Evolutionary conservation across 2,888 invertebrate genomes (phyloP), one percentile per base, ranked within the genome.

Genomic region (Acronicta alni): DNA sequence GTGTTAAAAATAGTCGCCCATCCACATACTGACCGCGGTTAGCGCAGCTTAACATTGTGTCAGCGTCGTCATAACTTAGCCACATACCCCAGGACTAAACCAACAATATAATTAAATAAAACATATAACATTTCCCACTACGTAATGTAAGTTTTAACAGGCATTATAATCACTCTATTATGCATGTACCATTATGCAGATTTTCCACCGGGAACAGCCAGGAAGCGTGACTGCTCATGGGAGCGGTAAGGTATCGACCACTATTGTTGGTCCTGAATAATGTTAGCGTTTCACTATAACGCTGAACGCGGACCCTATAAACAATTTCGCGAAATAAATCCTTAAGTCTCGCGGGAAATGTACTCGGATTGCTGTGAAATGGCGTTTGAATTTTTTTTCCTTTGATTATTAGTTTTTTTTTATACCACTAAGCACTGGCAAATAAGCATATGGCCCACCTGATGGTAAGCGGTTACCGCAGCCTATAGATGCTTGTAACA

Each of bases 291-390:
- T 81, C 81, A 83, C 85, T 77, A 75, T 76, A 79, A 74, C 82
- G 80, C 81, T 80, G 75, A 78, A 82, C 81, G 80, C 83, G 77
- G 79, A 76, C 82, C 84, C 87, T 87, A 89, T 89, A 89, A 89
- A 91, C 89, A 86, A 89, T 89, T 90, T 90, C 82, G 83, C 83
- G 83, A 89, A 91, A 91, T 91, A 91, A 89, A 91, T 91, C 83
- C 87, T 79, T 72, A 67, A 80, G 71, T 83, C 80, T 71, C 72
- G 79, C 71, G 77, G 76, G 74, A 74, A 74, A 68, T 82, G 59
- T 70, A 52, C 63, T 84, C 35, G 14, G 64, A 16, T 26, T 37
- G 14, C 1, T 12, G 55, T 47, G 65, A 46, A 87, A 67, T 89
- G 89, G 83, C 69, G 3, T 6, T 10, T 55, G 12, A 10, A 15